Conservation (phyloP, 2,797 vertebrate genomes). For the Girardinus metallicus region DNA sequence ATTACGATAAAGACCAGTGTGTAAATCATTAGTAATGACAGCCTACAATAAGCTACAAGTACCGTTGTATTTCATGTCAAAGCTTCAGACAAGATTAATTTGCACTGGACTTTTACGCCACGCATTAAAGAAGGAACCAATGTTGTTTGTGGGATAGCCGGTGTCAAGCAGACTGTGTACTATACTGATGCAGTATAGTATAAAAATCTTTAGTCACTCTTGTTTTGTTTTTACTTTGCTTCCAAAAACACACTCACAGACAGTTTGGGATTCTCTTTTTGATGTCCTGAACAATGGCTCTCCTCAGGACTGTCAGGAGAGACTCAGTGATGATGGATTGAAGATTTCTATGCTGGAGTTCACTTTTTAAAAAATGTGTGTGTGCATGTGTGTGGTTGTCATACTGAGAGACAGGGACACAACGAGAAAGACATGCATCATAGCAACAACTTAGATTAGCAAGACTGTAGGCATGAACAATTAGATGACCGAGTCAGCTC, state of each 20-base stretch:
- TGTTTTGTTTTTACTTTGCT: not conserved
- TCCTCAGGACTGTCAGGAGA: conserved; percentile 13
- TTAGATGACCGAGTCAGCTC: conserved; percentile 35
- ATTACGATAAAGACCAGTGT: conserved; percentile 1
- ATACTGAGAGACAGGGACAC: conserved; percentile 12
- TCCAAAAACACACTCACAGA: not conserved
- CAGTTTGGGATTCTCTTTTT: not conserved
- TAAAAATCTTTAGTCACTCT: not conserved
- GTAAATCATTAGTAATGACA: not conserved
- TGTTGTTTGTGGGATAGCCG: not conserved
- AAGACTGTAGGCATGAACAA: conserved; percentile 28
- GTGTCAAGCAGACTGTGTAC: not conserved
- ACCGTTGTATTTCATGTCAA: not conserved
- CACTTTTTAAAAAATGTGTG: conserved; percentile 21
- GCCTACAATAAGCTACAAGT: not conserved
- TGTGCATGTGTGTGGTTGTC: not conserved
- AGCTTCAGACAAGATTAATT: not conserved
- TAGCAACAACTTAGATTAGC: conserved; percentile 13
- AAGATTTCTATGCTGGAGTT: conserved; percentile 26
- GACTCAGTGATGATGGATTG: conserved; percentile 7
- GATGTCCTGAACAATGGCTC: too few species aligned
- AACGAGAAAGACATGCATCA: conserved; percentile 19
- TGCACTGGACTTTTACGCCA: not conserved
- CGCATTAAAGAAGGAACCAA: not conserved
- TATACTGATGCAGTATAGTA: not conserved